Evolutionary conservation across 2,113 vertebrate genomes (phyloP).

Genomic region (Oncorhynchus kisutch): DNA sequence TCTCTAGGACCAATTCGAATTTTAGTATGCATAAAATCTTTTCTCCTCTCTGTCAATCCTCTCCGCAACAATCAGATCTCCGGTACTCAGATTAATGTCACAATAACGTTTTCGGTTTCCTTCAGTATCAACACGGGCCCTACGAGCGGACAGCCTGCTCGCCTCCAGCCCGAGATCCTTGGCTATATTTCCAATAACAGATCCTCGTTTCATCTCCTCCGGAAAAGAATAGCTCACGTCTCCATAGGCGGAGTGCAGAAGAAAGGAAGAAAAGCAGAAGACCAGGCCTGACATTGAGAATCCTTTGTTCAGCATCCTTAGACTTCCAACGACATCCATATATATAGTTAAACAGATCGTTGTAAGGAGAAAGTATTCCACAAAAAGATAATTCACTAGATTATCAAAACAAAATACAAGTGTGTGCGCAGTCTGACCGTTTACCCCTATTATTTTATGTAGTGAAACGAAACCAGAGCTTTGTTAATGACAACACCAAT

Average conservation of each 20-base stretch:
- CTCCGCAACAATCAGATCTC: constrained; percentile 53
- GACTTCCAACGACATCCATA: too few relatives aligned
- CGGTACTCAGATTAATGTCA: constrained; percentile 60
- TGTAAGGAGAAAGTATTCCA: too few relatives aligned
- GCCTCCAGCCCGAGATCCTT: constrained; percentile 37
- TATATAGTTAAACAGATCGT: too few relatives aligned
- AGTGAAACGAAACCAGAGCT: too few relatives aligned
- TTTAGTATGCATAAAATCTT: background rate
- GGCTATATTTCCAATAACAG: too few relatives aligned
- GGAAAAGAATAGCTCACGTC: too few relatives aligned
- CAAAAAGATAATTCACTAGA: too few relatives aligned
- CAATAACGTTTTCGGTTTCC: constrained; percentile 47
- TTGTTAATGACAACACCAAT: too few relatives aligned
- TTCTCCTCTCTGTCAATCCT: constrained; percentile 63
- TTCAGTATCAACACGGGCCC: constrained; percentile 56
- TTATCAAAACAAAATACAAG: too few relatives aligned
- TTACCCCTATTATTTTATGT: too few relatives aligned
- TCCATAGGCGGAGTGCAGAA: background rate
- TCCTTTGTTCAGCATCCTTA: constrained; percentile 2
- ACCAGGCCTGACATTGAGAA: background rate
- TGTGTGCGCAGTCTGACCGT: too few relatives aligned
- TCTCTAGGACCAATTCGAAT: background rate
- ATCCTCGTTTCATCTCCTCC: too few relatives aligned
- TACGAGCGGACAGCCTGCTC: constrained; percentile 46
- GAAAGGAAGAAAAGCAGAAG: background rate